Evolutionary conservation across 2,888 invertebrate genomes (phyloP).

Genomic region (Drosophila borealis): DNA sequence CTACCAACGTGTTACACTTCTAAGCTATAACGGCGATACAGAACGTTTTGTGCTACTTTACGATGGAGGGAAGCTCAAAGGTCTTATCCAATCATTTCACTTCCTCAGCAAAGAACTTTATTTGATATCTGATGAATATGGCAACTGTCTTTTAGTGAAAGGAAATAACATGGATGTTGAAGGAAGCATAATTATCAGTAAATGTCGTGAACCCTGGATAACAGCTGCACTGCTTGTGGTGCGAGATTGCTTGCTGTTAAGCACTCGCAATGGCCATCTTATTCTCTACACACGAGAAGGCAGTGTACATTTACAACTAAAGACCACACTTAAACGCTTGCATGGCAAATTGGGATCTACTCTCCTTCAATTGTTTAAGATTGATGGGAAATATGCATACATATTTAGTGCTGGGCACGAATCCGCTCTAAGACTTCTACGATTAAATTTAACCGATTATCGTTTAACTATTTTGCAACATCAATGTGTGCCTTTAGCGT

Average conservation of each 20-base stretch:
- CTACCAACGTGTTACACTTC: constrained; percentile 85
- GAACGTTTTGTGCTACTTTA: constrained; percentile 82
- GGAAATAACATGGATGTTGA: constrained; percentile 58
- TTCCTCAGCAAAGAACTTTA: constrained; percentile 88
- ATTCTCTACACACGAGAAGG: constrained; percentile 86
- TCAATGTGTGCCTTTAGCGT: constrained; percentile 88
- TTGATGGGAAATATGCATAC: constrained; percentile 65
- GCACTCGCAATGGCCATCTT: constrained; percentile 92
- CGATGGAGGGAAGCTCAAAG: constrained; percentile 84
- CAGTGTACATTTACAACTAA: constrained; percentile 33
- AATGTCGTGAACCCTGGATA: constrained; percentile 90
- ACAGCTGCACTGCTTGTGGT: constrained; percentile 86
- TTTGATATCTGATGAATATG: constrained; percentile 88
- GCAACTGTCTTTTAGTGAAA: constrained; percentile 82
- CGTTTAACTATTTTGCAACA: constrained; percentile 80
- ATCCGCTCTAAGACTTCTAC: constrained; percentile 89
- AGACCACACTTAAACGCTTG: constrained; percentile 87
- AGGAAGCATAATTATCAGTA: constrained; percentile 87
- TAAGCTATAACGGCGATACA: constrained; percentile 83
- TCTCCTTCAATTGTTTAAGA: constrained; percentile 83
- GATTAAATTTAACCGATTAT: constrained; percentile 76
- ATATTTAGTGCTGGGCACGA: constrained; percentile 89
- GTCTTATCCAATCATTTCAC: constrained; percentile 89
- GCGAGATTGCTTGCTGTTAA: constrained; percentile 86
- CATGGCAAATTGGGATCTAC: constrained; percentile 92